Evolutionary conservation across 2,113 vertebrate species (phyloP).

Genomic region (Paratilapia polleni): DNA sequence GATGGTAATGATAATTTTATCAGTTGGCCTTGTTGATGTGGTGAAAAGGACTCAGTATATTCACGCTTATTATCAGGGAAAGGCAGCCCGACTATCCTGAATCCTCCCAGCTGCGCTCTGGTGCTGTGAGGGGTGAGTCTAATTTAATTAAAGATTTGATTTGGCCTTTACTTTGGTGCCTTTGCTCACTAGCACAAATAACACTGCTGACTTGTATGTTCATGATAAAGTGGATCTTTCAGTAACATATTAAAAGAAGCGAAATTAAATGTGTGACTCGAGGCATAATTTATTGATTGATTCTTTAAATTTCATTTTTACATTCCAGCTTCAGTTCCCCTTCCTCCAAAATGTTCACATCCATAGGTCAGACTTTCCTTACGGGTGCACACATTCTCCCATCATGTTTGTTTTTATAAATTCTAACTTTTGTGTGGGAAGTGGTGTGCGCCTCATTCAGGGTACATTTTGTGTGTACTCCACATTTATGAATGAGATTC

Average conservation of each 20-base stretch:
- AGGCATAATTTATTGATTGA: background rate
- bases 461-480: no score
- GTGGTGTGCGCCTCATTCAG: no score
- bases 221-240: background rate
- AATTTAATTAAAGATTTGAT: background rate
- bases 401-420: background rate
- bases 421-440: background rate
- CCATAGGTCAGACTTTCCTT: background rate
- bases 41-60: background rate
- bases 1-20: background rate
- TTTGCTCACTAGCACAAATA: background rate
- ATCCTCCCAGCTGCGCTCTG: background rate
- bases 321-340: background rate
- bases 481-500: no score
- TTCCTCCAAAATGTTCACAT: background rate
- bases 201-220: background rate
- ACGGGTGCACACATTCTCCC: background rate
- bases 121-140: background rate
- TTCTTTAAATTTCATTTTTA: no score
- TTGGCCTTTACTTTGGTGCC: background rate
- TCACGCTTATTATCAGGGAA: background rate
- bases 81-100: background rate
- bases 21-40: background rate
- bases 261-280: background rate
- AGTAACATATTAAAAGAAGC: background rate